Base-by-base conservation (phyloP, 2,888 invertebrate genomes). In the Apeira syringaria region DNA sequence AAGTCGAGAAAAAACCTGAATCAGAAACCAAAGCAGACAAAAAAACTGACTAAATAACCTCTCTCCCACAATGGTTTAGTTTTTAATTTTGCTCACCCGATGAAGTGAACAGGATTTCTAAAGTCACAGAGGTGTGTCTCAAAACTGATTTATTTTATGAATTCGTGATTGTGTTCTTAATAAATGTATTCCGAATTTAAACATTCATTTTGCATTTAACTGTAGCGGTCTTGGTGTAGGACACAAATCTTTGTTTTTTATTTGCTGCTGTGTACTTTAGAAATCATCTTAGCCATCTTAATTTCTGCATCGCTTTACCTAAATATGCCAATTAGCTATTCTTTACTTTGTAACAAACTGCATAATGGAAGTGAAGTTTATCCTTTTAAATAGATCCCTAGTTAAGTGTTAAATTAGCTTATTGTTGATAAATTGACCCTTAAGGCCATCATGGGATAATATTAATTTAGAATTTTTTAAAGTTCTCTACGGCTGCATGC, bases 21-120 rank as follows among this genome's bases (percentile, higher is more conserved):
- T 66, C 83, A 62, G 89, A 89, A 82, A 87, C 88, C 89, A 88
- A 89, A 89, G 84, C 81, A 49, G 89, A 88, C 71, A 88, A 89
- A 70, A 89, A 89, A 74, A 74, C 77, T 47, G 89, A 88, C 68
- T 89, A 89, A 79, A 72, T 52, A 53, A 53, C 57, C 66, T 59
- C 56, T 59, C 50, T 50, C 53, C 46, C 58, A 61, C 59, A 61
- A 63, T 50, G 66, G 74, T 78, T 64, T 85, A 85, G 81, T 81
- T 82, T 79, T 77, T 84, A 83, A 83, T 84, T 80, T 79, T 80
- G 83, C 84, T 86, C 84, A 81, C 72, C 80, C 65, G 47, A 67
- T 64, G 60, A 76, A 74, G 79, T 78, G 80, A 76, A 71, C 66
- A 63, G 72, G 77, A 72, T 85, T 84, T 87, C 83, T 83, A 82